A percentile compares a stretch with the other conserved stretches of the same genome.
Evolutionary conservation across 2,113 vertebrate genomes (phyloP).

Genomic region (Scatophagus argus): DNA sequence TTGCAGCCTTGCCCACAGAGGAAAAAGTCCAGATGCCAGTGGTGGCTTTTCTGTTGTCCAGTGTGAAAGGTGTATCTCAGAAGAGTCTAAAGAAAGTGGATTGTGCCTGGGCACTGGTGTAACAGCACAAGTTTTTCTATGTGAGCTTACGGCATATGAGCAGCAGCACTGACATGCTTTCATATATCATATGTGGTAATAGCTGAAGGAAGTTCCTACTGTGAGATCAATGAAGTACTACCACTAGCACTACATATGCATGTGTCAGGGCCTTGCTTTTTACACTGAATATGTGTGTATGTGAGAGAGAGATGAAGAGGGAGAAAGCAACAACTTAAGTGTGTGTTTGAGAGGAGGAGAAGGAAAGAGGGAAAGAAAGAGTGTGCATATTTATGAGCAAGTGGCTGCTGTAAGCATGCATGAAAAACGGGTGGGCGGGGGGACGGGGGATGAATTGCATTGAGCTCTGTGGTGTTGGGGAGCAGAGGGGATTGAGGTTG

Average conservation of each 20-base stretch:
- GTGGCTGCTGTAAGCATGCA: conserved; percentile 34
- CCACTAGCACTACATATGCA: conserved; percentile 12
- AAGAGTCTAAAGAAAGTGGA: background rate
- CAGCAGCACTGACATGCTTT: background rate
- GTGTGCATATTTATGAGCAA: conserved; percentile 52
- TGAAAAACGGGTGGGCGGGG: conserved; percentile 27
- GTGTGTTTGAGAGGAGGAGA: background rate
- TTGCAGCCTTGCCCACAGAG: too few relatives aligned
- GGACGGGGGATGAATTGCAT: conserved; percentile 58
- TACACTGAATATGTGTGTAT: background rate
- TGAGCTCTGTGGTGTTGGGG: conserved; percentile 52
- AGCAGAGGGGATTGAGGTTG: conserved; percentile 64
- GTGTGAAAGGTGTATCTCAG: too few relatives aligned
- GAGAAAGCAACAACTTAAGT: conserved; percentile 1
- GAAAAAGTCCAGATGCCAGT: too few relatives aligned
- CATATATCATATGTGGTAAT: background rate
- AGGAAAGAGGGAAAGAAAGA: conserved; percentile 6
- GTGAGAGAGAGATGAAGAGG: background rate
- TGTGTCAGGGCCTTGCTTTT: conserved; percentile 8
- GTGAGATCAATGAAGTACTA: conserved; percentile 26
- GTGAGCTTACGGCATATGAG: background rate
- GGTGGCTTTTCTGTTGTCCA: too few relatives aligned
- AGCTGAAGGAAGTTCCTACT: conserved; percentile 7
- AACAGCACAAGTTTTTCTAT: background rate
- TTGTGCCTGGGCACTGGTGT: background rate